A percentile compares a stretch with the other conserved stretches of the same genome.
Conservation (phyloP, 35 echinoderm and acorn worm genomes). For the Stichopus chloronotus region DNA sequence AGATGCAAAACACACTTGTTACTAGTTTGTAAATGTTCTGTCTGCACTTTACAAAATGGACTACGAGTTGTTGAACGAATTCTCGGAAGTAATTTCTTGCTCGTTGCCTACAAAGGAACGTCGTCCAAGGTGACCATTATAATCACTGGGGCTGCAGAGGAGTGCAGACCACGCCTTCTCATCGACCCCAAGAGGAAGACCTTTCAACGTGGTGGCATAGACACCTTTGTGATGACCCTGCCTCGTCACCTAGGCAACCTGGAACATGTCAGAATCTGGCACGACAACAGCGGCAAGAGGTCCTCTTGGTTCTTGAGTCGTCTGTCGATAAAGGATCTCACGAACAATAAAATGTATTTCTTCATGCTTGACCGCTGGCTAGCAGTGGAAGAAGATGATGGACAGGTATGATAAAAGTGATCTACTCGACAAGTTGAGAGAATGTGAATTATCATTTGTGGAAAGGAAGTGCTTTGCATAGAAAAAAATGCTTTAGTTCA, state of each 20-base stretch:
- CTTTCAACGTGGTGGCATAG: constrained; percentile 78
- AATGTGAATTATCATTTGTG: too few species aligned
- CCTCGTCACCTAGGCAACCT: constrained; percentile 81
- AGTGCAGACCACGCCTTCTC: constrained; percentile 76
- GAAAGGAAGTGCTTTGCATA: too few species aligned
- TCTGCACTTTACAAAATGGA: too few species aligned
- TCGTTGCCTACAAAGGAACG: constrained; percentile 45
- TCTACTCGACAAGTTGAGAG: too few species aligned
- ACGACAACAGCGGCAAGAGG: constrained; percentile 86
- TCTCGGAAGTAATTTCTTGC: too few species aligned
- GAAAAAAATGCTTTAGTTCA: too few species aligned
- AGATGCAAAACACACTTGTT: too few species aligned
- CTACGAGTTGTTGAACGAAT: too few species aligned
- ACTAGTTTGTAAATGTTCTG: too few species aligned
- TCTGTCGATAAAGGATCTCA: constrained; percentile 81
- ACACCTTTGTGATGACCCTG: constrained; percentile 77
- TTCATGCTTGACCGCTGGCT: constrained; percentile 96
- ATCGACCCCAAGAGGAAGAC: constrained; percentile 77
- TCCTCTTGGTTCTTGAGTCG: constrained; percentile 84
- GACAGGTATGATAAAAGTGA: constrained; percentile 66
- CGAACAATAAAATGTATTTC: constrained; percentile 73
- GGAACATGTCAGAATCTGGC: constrained; percentile 86
- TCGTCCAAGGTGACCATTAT: constrained; percentile 89
- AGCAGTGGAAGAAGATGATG: constrained; percentile 95
- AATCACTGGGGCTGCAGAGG: constrained; percentile 78